Conservation (phyloP, 2,113 vertebrate genomes). For the Microtus richardsoni region DNA sequence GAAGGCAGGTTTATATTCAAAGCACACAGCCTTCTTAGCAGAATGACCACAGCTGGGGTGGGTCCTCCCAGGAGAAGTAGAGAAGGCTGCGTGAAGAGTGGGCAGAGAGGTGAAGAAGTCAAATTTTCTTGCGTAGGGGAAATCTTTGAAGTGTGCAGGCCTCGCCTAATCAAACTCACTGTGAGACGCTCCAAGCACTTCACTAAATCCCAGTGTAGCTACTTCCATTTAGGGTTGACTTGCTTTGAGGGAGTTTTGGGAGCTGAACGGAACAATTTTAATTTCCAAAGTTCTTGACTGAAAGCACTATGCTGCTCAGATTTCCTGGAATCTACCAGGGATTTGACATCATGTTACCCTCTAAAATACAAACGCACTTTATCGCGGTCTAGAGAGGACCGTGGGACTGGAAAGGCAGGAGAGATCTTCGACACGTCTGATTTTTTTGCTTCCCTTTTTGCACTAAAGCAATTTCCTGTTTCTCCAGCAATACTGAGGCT, state of each 20-base stretch:
- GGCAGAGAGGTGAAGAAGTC: neutral
- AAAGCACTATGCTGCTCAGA: neutral
- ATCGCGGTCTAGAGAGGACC: neutral
- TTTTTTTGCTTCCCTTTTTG: neutral
- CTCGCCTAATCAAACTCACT: neutral
- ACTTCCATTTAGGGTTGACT: conserved; percentile 22
- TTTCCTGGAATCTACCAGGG: conserved; percentile 38
- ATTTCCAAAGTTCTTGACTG: conserved; percentile 52
- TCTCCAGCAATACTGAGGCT: neutral
- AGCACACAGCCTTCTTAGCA: conserved; percentile 17
- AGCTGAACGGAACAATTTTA: conserved; percentile 9
- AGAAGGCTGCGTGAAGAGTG: neutral
- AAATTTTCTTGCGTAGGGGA: neutral
- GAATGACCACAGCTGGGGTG: neutral
- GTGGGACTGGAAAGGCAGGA: neutral
- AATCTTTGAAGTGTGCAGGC: conserved; percentile 3
- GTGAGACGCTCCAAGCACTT: neutral
- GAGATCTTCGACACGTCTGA: neutral
- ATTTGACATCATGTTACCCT: neutral
- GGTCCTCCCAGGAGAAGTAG: neutral
- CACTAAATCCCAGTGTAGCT: neutral
- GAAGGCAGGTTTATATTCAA: conserved; percentile 35
- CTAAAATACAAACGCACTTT: neutral
- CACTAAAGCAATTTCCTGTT: neutral
- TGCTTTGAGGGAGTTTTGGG: conserved; percentile 29